Percentiles rank a stretch among this genome's conserved stretches.
Evolutionary conservation across 2,888 invertebrate genomes (phyloP).

Genomic region (Cephonodes hylas): DNA sequence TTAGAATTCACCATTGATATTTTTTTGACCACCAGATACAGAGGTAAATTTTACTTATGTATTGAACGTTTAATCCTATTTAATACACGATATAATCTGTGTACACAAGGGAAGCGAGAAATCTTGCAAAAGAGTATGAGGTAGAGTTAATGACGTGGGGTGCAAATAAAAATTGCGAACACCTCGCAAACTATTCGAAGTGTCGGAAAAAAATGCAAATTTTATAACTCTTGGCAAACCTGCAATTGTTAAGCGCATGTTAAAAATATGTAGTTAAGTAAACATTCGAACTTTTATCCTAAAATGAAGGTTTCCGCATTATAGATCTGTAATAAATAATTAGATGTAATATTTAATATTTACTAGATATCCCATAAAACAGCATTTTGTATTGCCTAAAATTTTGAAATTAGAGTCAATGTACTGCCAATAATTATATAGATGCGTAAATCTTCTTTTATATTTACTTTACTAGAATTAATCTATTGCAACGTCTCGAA

Average conservation of each 20-base stretch:
- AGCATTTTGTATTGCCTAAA: not conserved
- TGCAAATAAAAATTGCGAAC: conserved; percentile 48
- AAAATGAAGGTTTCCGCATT: conserved; percentile 38
- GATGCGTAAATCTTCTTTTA: no score
- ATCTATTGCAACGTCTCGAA: no score
- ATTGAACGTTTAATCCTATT: not conserved
- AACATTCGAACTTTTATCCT: conserved; percentile 37
- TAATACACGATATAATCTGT: not conserved
- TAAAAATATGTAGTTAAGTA: conserved; percentile 28
- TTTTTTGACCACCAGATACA: no score
- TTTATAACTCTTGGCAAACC: conserved; percentile 80
- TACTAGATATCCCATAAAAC: not conserved
- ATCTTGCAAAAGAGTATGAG: conserved; percentile 27
- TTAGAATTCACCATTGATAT: no score
- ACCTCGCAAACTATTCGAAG: conserved; percentile 53
- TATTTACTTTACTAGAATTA: no score
- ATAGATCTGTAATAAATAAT: conserved; percentile 46
- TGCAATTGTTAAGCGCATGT: conserved; percentile 78
- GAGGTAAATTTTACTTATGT: no score
- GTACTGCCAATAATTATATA: not conserved
- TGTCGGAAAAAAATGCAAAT: conserved; percentile 79
- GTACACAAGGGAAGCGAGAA: conserved; percentile 30
- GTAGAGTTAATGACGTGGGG: conserved; percentile 44
- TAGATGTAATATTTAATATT: conserved; percentile 21
- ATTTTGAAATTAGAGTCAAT: not conserved